A percentile compares a stretch with the other conserved stretches of the same genome.
These are phyloP conservation scores for Orius insidiosus DNA, from an alignment of 1,140 invertebrate species.

Conservation along the genomic window DNA sequence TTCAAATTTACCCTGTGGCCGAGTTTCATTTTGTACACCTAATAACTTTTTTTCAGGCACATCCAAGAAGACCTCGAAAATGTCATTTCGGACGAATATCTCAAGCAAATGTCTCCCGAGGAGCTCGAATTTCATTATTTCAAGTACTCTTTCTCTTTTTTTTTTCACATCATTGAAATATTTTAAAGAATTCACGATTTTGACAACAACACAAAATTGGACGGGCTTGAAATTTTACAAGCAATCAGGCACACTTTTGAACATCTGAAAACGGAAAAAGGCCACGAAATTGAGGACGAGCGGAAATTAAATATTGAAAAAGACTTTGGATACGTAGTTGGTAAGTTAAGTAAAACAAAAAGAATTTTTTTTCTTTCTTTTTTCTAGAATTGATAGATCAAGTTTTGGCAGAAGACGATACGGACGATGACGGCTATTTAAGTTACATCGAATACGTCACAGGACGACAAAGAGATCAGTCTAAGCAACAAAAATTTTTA, in stretches of 20 bases:
- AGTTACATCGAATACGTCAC: constrained; percentile 58
- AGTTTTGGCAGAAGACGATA: constrained; percentile 57
- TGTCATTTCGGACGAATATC: constrained; percentile 27
- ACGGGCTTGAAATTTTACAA: constrained; percentile 58
- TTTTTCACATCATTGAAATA: too few species aligned
- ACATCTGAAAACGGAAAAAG: constrained; percentile 19
- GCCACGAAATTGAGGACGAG: not conserved
- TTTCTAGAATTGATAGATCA: constrained; percentile 63
- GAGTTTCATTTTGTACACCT: too few species aligned
- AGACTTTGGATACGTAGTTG: constrained; percentile 19
- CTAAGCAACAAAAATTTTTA: constrained; percentile 8
- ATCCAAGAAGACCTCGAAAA: constrained; percentile 51
- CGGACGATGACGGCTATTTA: constrained; percentile 62
- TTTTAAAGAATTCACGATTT: constrained; percentile 52
- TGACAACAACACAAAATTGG: constrained; percentile 60
- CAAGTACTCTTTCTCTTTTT: constrained; percentile 27
- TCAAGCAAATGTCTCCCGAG: constrained; percentile 47
- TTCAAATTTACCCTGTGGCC: too few species aligned
- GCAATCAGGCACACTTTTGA: constrained; percentile 31
- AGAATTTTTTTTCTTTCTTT: constrained; percentile 20
- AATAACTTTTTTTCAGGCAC: constrained; percentile 40
- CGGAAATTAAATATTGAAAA: constrained; percentile 4
- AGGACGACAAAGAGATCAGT: constrained; percentile 18
- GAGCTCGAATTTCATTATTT: constrained; percentile 55
- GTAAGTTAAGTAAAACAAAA: constrained; percentile 13